A percentile compares a stretch with the other conserved stretches of the same genome.
Evolutionary conservation across 2,888 invertebrate species (phyloP).

Genomic region (Drosophila mulleri): DNA sequence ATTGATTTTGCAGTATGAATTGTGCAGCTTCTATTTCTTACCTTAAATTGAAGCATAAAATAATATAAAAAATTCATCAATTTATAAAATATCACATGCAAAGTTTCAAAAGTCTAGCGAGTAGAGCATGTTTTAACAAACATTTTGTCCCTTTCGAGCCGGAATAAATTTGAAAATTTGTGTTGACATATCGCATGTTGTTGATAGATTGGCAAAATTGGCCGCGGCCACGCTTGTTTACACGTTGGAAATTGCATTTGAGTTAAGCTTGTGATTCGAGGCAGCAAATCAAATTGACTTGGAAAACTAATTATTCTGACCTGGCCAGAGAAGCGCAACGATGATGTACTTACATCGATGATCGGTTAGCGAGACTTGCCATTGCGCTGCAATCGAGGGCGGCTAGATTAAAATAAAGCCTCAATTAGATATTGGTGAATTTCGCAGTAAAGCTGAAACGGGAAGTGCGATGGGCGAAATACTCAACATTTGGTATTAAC

Average conservation of each 20-base stretch:
- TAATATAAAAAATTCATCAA: too few relatives aligned
- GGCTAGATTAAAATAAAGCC: conserved; percentile 3
- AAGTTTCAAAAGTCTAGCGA: too few relatives aligned
- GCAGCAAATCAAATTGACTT: conserved; percentile 12
- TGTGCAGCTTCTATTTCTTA: too few relatives aligned
- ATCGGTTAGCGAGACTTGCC: not conserved
- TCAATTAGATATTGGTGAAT: conserved; percentile 9
- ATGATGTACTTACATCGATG: not conserved
- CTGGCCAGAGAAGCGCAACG: not conserved
- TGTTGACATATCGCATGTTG: conserved; percentile 1
- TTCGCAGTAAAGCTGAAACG: conserved; percentile 27
- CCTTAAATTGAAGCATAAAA: too few relatives aligned
- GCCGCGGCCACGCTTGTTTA: conserved; percentile 9
- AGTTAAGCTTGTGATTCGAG: not conserved
- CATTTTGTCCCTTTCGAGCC: not conserved
- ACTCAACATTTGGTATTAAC: conserved; percentile 24
- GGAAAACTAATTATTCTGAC: conserved; percentile 12
- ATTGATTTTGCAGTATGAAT: too few relatives aligned
- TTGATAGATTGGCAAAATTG: conserved; percentile 1
- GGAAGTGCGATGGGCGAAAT: not conserved
- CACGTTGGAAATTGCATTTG: conserved; percentile 14
- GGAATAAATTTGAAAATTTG: not conserved
- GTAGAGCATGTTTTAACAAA: too few relatives aligned
- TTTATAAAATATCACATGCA: not conserved
- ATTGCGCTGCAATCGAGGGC: not conserved